Conservation (phyloP, 2,888 invertebrate genomes). For the Nemotelus nigrinus region DNA sequence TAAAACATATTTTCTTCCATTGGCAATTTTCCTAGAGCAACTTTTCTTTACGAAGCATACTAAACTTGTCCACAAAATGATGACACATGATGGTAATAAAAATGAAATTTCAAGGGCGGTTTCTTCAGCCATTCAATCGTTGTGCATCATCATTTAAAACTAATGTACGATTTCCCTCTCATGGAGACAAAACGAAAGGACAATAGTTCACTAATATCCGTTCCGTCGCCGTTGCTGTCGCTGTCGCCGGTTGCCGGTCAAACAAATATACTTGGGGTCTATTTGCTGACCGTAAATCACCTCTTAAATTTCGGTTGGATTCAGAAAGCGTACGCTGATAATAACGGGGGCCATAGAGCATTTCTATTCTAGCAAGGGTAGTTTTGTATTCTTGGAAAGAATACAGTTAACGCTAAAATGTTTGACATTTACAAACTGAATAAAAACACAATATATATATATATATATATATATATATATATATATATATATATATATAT, state of each 20-base stretch:
- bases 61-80: constrained; percentile 9
- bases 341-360: not conserved
- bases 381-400: no score
- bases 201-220: not conserved
- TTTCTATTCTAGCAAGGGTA: no score
- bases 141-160: constrained; percentile 19
- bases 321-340: not conserved
- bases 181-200: not conserved
- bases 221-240: not conserved
- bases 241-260: not conserved
- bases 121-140: constrained; percentile 11
- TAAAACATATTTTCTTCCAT: not conserved
- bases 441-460: no score
- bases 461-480: no score
- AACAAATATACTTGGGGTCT: not conserved
- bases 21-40: not conserved
- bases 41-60: not conserved
- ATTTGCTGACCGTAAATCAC: not conserved
- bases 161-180: not conserved
- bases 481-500: no score
- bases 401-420: no score
- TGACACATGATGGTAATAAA: constrained; percentile 22
- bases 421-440: no score
- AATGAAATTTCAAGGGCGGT: constrained; percentile 7
- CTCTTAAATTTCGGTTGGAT: not conserved